Conservation (phyloP, 1,140 invertebrate species). For the Mylabris phalerata region DNA sequence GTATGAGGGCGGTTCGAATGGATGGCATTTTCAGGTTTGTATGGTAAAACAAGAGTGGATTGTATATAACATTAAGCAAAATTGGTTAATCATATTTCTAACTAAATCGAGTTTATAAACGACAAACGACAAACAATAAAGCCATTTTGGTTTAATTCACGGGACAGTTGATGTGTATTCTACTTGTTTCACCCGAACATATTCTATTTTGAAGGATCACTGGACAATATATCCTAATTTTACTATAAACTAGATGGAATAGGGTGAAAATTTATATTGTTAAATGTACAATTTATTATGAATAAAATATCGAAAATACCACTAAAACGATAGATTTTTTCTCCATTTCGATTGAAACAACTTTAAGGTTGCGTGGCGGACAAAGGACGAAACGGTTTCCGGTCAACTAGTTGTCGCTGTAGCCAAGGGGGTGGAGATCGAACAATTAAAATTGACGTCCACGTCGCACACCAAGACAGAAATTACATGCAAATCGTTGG, state of each 20-base stretch:
- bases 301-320: no score
- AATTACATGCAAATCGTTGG: constrained; percentile 29
- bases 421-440: constrained; percentile 4
- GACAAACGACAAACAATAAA: constrained; percentile 25
- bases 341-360: no score
- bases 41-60: no score
- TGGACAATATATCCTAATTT: constrained; percentile 11
- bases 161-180: constrained; percentile 12
- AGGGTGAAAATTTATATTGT: neutral
- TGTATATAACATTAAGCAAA: neutral
- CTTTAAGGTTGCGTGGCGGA: constrained; percentile 25
- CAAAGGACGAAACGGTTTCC: constrained; percentile 32
- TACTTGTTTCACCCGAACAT: constrained; percentile 1
- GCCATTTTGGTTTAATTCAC: constrained; percentile 21
- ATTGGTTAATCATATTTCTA: neutral
- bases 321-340: no score
- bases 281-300: no score
- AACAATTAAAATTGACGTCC: constrained; percentile 31
- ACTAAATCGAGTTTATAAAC: neutral
- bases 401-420: constrained; percentile 22
- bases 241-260: constrained; percentile 13
- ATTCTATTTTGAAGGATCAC: constrained; percentile 7
- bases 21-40: neutral
- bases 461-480: constrained; percentile 12
- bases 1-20: neutral